phyloP scores from a whole-genome alignment of 1,140 invertebrate genomes.

The Panulirus ornatus region DNA sequence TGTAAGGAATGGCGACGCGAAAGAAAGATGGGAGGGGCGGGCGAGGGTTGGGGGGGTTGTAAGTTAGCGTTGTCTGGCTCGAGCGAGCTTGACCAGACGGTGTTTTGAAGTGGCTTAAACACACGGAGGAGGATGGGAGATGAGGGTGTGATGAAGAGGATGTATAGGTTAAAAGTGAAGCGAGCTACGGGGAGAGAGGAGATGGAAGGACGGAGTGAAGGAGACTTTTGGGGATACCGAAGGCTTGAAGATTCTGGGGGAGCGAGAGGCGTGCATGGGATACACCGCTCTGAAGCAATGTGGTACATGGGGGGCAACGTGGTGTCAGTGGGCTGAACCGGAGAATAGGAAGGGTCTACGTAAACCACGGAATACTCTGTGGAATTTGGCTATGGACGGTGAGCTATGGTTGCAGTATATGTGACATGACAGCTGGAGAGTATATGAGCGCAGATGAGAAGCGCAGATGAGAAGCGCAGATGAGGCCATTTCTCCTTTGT shows the following conservation, averaged over 20 bases:
- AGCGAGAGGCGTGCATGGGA: too few species aligned
- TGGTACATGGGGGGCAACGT: too few species aligned
- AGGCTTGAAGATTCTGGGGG: too few species aligned
- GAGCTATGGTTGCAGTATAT: too few species aligned
- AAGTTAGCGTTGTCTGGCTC: not conserved
- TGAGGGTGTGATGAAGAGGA: not conserved
- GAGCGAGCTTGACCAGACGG: not conserved
- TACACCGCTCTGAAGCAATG: too few species aligned
- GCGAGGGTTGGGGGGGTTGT: not conserved
- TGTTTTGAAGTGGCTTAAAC: not conserved
- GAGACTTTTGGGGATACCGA: not conserved
- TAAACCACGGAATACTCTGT: too few species aligned
- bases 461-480: not conserved
- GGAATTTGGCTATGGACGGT: too few species aligned
- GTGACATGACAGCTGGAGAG: too few species aligned
- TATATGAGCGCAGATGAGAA: too few species aligned
- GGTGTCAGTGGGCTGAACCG: too few species aligned
- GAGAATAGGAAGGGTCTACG: too few species aligned
- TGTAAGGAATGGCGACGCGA: not conserved
- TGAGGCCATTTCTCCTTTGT: too few species aligned
- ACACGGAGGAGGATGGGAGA: not conserved
- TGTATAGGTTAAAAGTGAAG: not conserved
- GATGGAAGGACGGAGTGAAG: not conserved
- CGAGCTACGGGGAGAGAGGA: not conserved
- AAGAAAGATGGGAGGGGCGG: not conserved